These are phyloP conservation scores for Erannis defoliaria DNA, from an alignment of 2,888 invertebrate species.

Conservation along the genomic window DNA sequence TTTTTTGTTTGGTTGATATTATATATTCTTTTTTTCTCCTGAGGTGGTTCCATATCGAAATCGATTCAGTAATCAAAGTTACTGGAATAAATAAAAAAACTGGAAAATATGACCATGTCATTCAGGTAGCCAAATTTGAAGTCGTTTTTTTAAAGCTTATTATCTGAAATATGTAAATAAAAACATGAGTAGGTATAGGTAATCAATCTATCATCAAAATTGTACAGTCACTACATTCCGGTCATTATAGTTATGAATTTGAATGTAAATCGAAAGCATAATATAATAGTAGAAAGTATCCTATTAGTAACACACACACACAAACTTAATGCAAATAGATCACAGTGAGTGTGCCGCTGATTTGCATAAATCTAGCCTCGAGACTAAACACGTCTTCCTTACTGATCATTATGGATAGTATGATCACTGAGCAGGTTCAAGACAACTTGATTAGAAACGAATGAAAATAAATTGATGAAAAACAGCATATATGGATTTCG, in stretches of 20 bases:
- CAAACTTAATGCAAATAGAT: conserved; percentile 39
- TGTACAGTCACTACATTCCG: neutral
- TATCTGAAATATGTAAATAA: too few relatives aligned
- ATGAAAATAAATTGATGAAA: too few relatives aligned
- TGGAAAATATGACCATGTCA: too few relatives aligned
- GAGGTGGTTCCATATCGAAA: too few relatives aligned
- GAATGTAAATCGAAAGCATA: conserved; percentile 25
- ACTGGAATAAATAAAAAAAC: too few relatives aligned
- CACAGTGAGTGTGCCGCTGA: conserved; percentile 51
- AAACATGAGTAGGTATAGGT: too few relatives aligned
- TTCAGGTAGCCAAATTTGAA: too few relatives aligned
- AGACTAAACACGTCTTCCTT: conserved; percentile 50
- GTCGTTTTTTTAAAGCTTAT: too few relatives aligned
- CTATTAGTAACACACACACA: conserved; percentile 6
- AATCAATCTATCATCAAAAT: neutral
- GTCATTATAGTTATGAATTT: neutral
- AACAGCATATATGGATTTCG: too few relatives aligned
- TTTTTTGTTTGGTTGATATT: too few relatives aligned
- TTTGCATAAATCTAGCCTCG: conserved; percentile 61
- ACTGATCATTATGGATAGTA: neutral
- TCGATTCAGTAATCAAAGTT: too few relatives aligned
- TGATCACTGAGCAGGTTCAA: neutral
- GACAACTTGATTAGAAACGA: neutral
- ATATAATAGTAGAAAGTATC: conserved; percentile 33
- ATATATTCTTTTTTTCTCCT: too few relatives aligned